Percentiles rank a stretch among this genome's conserved stretches.
These are phyloP conservation scores for Myiopsitta monachus DNA, from an alignment of 2,113 vertebrate genomes.

Conservation along the genomic window DNA sequence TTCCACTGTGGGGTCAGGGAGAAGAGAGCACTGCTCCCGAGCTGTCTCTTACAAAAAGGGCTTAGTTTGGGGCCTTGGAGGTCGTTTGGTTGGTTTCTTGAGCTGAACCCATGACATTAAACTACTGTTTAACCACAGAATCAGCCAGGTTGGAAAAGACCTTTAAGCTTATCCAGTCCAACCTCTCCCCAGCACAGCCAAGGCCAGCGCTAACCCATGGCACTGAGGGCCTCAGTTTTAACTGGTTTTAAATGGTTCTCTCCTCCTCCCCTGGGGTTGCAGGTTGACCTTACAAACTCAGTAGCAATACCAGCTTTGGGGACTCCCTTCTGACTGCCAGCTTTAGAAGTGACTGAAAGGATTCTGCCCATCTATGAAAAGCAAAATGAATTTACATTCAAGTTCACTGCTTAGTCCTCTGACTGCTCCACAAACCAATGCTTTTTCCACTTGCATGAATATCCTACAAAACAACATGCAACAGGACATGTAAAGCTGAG, in stretches of 20 bases:
- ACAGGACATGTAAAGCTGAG: constrained; percentile 30
- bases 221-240: not conserved
- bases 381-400: not conserved
- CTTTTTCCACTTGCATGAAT: not conserved
- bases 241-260: not conserved
- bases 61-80: not conserved
- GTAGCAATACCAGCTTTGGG: not conserved
- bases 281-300: not conserved
- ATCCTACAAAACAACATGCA: constrained; percentile 6
- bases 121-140: not conserved
- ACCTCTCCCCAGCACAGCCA: not conserved
- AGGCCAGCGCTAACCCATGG: not conserved
- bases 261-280: not conserved
- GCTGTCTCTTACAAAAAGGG: not conserved
- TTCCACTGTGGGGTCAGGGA: not conserved
- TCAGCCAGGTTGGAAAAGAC: not conserved
- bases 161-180: not conserved
- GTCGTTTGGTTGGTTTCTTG: not conserved
- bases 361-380: not conserved
- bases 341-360: not conserved
- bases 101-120: too few species aligned
- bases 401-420: not conserved
- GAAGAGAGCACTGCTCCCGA: not conserved
- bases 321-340: not conserved
- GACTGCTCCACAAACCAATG: not conserved